These are phyloP conservation scores for Eupithecia subumbrata DNA, from an alignment of 2,888 invertebrate genomes.

Conservation along the genomic window DNA sequence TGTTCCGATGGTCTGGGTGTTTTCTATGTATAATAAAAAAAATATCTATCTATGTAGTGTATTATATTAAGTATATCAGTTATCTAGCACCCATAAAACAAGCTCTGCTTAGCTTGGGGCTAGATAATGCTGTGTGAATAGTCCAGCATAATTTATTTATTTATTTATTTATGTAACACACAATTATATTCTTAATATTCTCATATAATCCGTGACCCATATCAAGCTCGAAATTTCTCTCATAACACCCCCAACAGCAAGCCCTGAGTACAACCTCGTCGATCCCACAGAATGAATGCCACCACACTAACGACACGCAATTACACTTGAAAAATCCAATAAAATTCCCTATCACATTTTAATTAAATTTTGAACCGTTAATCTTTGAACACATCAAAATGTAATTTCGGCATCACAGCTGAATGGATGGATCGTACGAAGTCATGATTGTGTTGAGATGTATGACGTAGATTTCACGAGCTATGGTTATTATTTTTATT, in stretches of 20 bases:
- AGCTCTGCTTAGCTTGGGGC: too few species aligned
- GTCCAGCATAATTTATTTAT: too few species aligned
- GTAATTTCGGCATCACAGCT: conserved; percentile 56
- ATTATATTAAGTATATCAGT: too few species aligned
- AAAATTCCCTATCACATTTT: conserved; percentile 56
- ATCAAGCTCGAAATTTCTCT: neutral
- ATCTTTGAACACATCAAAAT: conserved; percentile 60
- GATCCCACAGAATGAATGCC: conserved; percentile 51
- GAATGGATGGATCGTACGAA: conserved; percentile 44
- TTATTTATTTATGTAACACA: neutral
- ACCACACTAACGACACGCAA: conserved; percentile 53
- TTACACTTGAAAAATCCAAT: conserved; percentile 48
- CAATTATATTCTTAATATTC: neutral
- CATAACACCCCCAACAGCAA: neutral
- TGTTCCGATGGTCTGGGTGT: too few species aligned
- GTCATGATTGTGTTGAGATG: conserved; percentile 35
- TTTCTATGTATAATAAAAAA: too few species aligned
- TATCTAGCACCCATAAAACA: too few species aligned
- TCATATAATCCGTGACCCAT: neutral
- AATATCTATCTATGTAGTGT: too few species aligned
- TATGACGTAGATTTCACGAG: conserved; percentile 28
- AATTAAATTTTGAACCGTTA: conserved; percentile 64
- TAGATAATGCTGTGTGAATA: too few species aligned
- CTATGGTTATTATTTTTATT: conserved; percentile 40
- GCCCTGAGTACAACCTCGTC: conserved; percentile 13